Conservation (phyloP, 1,140 invertebrate genomes). For the Zelostemma sp. region DNA sequence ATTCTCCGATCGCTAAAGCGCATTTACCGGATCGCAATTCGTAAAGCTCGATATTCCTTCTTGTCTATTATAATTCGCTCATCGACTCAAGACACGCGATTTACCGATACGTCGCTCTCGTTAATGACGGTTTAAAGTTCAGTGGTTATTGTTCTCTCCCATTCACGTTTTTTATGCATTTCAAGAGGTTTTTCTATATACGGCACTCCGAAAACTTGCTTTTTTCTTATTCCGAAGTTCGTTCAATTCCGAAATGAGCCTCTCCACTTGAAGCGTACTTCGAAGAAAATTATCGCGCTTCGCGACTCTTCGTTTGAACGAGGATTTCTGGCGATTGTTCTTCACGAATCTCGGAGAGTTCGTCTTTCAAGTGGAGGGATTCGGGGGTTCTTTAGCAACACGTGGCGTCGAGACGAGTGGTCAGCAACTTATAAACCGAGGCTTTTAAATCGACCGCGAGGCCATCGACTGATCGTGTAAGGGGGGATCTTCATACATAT, state of each 20-base stretch:
- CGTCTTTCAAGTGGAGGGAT: slow-evolving; percentile 2
- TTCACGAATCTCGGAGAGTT: not conserved
- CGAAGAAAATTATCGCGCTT: too few relatives aligned
- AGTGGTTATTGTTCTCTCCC: slow-evolving; percentile 16
- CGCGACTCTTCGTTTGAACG: too few relatives aligned
- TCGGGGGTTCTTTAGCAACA: slow-evolving; percentile 20
- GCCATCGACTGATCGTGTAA: slow-evolving; percentile 19
- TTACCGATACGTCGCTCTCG: slow-evolving; percentile 25
- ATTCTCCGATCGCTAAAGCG: not conserved
- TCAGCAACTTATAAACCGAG: slow-evolving; percentile 30
- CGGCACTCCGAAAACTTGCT: not conserved
- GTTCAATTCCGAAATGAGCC: not conserved
- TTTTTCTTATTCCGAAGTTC: not conserved
- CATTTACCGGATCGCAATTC: not conserved
- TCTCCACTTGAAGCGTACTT: not conserved
- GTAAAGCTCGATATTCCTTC: not conserved
- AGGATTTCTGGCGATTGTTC: slow-evolving; percentile 6
- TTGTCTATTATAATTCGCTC: slow-evolving; percentile 9
- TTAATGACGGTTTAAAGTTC: slow-evolving; percentile 39
- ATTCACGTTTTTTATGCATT: slow-evolving; percentile 11
- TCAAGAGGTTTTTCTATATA: not conserved
- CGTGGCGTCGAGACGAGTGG: slow-evolving; percentile 32
- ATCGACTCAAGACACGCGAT: slow-evolving; percentile 5
- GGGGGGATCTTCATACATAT: slow-evolving; percentile 35
- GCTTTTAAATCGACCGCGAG: slow-evolving; percentile 40